A percentile compares a stretch with the other conserved stretches of the same genome.
These are phyloP conservation scores for Gobiocypris rarus DNA, from an alignment of 2,113 vertebrate species.

Conservation along the genomic window DNA sequence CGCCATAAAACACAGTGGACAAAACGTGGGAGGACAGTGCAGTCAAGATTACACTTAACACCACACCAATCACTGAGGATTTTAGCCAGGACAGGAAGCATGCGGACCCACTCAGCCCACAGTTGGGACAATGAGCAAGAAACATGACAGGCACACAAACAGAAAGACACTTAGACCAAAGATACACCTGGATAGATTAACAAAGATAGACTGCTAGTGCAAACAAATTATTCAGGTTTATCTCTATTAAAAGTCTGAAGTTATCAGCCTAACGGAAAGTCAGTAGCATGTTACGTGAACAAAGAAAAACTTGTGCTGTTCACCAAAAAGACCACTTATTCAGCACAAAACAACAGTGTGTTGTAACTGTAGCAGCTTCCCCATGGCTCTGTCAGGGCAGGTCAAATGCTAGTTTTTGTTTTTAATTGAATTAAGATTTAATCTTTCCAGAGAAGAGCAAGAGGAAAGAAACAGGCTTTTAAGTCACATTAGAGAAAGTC, in stretches of 20 bases:
- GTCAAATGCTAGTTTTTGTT: neutral
- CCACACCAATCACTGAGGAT: slow-evolving; percentile 30
- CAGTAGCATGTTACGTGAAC: neutral
- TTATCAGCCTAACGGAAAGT: neutral
- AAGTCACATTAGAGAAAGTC: neutral
- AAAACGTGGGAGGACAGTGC: slow-evolving; percentile 13
- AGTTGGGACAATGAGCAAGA: neutral
- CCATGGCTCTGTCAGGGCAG: neutral
- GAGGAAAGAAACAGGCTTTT: neutral
- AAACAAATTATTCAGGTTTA: neutral
- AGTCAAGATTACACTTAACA: slow-evolving; percentile 31
- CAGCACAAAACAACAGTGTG: neutral
- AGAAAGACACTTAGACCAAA: neutral
- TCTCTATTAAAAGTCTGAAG: neutral
- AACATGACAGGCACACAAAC: neutral
- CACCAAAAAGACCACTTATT: neutral
- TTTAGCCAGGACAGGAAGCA: slow-evolving; percentile 18
- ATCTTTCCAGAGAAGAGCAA: neutral
- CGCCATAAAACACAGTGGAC: neutral
- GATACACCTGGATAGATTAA: neutral
- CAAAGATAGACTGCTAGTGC: neutral
- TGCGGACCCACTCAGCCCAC: slow-evolving; percentile 7
- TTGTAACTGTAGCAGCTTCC: neutral
- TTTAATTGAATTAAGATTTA: slow-evolving; percentile 11
- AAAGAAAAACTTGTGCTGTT: neutral